Evolutionary conservation across 2,888 invertebrate genomes (phyloP), one percentile per base, ranked within the genome.

Genomic region (Cosmia pyralina): DNA sequence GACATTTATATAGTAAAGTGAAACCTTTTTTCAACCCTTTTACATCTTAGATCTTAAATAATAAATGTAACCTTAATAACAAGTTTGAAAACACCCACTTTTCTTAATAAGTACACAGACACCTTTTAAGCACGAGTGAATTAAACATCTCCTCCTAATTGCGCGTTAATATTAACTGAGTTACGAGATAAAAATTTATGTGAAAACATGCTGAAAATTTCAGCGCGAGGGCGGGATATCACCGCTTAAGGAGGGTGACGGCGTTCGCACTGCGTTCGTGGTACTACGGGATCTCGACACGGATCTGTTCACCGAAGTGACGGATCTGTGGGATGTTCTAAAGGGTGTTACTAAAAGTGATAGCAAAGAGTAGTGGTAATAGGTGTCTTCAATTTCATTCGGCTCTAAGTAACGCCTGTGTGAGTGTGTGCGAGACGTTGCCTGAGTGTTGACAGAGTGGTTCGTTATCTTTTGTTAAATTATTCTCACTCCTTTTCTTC

Each of bases 391-490:
- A 87, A 89, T 89, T 87, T 87, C 84, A 88, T 88, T 87, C 83
- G 79, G 72, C 80, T 77, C 84, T 84, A 85, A 85, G 86, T 86
- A 87, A 83, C 85, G 83, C 82, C 79, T 78, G 83, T 79, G 81
- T 83, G 77, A 77, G 85, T 84, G 81, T 85, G 79, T 77, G 73
- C 83, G 84, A 79, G 76, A 83, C 84, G 83, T 77, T 77, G 81
- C 77, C 79, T 69, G 83, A 89, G 86, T 90, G 89, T 89, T 89
- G 90, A 90, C 87, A 80, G 86, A 90, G 89, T 88, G 88, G 86
- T 90, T 90, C 88, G 89, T 91, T 91, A 90, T 89, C 87, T 89
- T 88, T 86, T 84, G 84, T 81, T 77, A 84, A 88, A 86, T 87
- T 75, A 84, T 84, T 84, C 83, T 70, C 72, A 78, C 72, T 79